Percentiles rank a stretch among this genome's conserved stretches.
Conservation (phyloP, 2,888 invertebrate species). For the Baccha elongata region DNA sequence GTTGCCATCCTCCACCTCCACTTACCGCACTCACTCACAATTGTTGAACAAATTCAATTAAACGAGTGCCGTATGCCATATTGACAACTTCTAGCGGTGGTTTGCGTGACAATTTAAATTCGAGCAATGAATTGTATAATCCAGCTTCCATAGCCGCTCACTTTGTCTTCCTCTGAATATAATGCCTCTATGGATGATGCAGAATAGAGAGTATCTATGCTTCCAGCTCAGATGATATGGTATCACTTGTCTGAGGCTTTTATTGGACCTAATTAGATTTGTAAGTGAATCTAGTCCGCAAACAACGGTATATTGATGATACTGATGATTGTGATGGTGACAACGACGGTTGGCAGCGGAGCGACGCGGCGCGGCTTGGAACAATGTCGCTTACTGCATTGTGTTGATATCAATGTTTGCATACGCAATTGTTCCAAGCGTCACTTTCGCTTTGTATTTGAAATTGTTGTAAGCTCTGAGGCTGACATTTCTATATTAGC, state of each 20-base stretch:
- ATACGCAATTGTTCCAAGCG: constrained; percentile 72
- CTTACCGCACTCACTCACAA: constrained; percentile 46
- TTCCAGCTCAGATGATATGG: constrained; percentile 49
- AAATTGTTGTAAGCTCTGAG: constrained; percentile 15
- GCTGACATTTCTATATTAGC: not conserved
- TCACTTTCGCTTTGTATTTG: constrained; percentile 58
- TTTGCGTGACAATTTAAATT: constrained; percentile 74
- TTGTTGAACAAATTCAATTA: constrained; percentile 73
- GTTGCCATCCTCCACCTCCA: not conserved
- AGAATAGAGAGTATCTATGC: not conserved
- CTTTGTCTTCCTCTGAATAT: constrained; percentile 39
- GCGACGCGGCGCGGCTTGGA: constrained; percentile 13
- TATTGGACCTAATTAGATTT: constrained; percentile 82
- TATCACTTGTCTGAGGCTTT: constrained; percentile 73
- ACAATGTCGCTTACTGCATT: constrained; percentile 19
- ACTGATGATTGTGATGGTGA: constrained; percentile 3
- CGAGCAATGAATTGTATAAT: constrained; percentile 73
- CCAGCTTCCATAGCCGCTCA: constrained; percentile 54
- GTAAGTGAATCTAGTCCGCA: constrained; percentile 82
- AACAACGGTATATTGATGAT: constrained; percentile 33
- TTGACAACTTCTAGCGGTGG: constrained; percentile 72
- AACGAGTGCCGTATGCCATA: constrained; percentile 71
- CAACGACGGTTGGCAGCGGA: not conserved
- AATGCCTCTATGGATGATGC: not conserved
- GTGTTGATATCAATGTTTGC: constrained; percentile 71